Evolutionary conservation across 2,888 invertebrate genomes (phyloP).

Genomic region (Drosophila infuscata): DNA sequence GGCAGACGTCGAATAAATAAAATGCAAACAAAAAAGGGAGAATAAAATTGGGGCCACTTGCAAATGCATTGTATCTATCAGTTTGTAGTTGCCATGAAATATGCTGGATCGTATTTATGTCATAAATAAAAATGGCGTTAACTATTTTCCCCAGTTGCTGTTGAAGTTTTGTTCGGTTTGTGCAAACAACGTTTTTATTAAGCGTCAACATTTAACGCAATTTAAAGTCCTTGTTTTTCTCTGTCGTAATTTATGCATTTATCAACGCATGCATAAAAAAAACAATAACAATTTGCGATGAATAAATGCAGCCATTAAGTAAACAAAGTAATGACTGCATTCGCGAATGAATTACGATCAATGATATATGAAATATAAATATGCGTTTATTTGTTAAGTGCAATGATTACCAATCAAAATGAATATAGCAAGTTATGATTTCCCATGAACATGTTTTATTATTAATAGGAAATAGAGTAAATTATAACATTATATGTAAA

Average conservation of each 20-base stretch:
- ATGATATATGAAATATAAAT: background rate
- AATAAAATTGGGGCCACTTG: constrained; percentile 56
- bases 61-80: constrained; percentile 79
- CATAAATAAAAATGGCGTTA: constrained; percentile 79
- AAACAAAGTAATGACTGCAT: constrained; percentile 9
- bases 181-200: constrained; percentile 43
- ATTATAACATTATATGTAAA: background rate
- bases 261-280: constrained; percentile 12
- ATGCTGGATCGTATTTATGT: constrained; percentile 71
- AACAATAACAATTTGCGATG: constrained; percentile 27
- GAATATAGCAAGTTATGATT: background rate
- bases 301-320: constrained; percentile 17
- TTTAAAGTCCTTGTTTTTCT: constrained; percentile 55
- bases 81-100: constrained; percentile 72
- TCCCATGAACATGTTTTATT: background rate
- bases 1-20: constrained; percentile 41
- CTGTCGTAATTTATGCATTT: constrained; percentile 29
- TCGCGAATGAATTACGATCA: background rate
- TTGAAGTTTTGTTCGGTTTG: constrained; percentile 42
- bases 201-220: constrained; percentile 73
- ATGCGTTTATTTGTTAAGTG: background rate
- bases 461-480: background rate
- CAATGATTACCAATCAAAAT: background rate
- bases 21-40: constrained; percentile 25
- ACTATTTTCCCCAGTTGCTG: constrained; percentile 66